These are phyloP conservation scores for Thalassophryne amazonica DNA, from an alignment of 2,797 vertebrate species.

Conservation along the genomic window DNA sequence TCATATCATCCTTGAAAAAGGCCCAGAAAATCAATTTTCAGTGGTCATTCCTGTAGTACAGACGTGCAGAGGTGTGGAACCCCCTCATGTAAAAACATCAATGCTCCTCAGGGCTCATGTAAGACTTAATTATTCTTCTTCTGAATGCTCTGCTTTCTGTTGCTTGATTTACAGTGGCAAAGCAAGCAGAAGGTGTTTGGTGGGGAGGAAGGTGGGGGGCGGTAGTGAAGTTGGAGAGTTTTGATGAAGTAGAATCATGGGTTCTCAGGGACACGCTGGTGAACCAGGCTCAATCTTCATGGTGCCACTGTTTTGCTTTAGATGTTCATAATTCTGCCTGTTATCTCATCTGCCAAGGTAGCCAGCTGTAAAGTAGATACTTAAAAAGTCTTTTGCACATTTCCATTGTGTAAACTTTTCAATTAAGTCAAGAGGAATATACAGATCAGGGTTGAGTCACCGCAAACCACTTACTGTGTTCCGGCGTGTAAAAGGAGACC, in stretches of 20 bases:
- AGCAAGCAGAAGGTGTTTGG: conserved; percentile 41
- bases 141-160: conserved; percentile 49
- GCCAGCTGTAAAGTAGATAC: conserved; percentile 56
- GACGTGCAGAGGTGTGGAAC: no score
- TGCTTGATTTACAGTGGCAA: conserved; percentile 45
- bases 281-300: conserved; percentile 40
- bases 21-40: no score
- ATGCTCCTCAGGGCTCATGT: no score
- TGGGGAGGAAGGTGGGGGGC: no score
- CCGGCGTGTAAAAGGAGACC: conserved; percentile 2
- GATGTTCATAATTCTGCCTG: conserved; percentile 30
- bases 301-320: conserved; percentile 23
- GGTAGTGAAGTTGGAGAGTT: conserved; percentile 21
- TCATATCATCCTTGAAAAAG: no score
- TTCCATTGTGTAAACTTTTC: conserved; percentile 56
- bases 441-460: conserved; percentile 44
- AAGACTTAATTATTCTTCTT: conserved; percentile 59
- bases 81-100: no score
- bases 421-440: conserved; percentile 48
- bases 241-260: conserved; percentile 43
- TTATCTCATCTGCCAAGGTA: conserved; percentile 30
- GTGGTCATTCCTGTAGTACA: no score
- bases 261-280: conserved; percentile 62
- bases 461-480: conserved; percentile 41
- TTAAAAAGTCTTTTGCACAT: conserved; percentile 50